Evolutionary conservation across 1,140 invertebrate species (phyloP).

Genomic region (Drosophila tropicalis): DNA sequence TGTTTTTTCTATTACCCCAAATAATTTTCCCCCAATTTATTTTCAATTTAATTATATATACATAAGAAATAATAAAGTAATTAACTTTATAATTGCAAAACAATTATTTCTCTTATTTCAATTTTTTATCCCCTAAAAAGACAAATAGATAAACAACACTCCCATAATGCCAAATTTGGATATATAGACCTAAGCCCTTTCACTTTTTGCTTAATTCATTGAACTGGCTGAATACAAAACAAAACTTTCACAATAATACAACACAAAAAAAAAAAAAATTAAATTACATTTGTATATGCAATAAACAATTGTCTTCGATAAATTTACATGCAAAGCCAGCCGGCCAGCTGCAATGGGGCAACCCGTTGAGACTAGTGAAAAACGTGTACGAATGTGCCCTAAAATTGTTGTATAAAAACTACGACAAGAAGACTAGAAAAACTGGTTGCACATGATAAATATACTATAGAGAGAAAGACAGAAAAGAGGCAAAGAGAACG

Average conservation of each 20-base stretch:
- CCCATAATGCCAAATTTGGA: background rate
- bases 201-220: conserved; percentile 18
- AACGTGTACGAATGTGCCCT: conserved; percentile 12
- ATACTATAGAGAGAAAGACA: conserved; percentile 1
- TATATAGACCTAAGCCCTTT: conserved; percentile 4
- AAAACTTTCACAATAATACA: conserved; percentile 20
- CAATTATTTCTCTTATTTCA: no score
- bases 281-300: background rate
- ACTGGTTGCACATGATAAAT: conserved; percentile 15
- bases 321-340: conserved; percentile 13
- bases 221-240: background rate
- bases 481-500: background rate
- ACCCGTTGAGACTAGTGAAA: background rate
- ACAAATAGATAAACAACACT: background rate
- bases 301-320: conserved; percentile 17
- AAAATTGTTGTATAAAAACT: background rate
- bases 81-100: background rate
- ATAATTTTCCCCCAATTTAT: no score
- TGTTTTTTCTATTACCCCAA: no score
- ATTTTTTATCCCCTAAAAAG: background rate
- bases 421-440: conserved; percentile 8
- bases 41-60: background rate
- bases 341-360: conserved; percentile 10
- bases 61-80: no score
- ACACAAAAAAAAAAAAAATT: background rate